These are phyloP conservation scores for Riparia riparia DNA, from an alignment of 2,113 vertebrate genomes.

Conservation along the genomic window DNA sequence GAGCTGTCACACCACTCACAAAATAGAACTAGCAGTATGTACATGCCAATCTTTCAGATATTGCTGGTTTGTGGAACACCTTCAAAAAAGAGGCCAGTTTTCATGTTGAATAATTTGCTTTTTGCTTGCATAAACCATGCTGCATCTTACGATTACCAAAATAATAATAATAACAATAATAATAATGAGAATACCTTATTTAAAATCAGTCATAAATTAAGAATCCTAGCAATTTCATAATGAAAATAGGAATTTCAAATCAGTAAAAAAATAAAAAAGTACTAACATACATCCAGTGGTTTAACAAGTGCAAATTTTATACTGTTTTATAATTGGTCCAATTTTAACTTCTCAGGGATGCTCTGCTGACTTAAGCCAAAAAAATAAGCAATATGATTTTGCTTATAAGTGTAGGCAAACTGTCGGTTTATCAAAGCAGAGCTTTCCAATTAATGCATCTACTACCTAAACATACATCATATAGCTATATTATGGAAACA, in stretches of 20 bases:
- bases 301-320: constrained; percentile 87
- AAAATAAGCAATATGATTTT: constrained; percentile 75
- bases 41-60: constrained; percentile 57
- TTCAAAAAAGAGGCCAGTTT: constrained; percentile 66
- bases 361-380: constrained; percentile 75
- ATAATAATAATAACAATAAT: constrained; percentile 26
- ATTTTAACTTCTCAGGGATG: constrained; percentile 75
- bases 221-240: constrained; percentile 86
- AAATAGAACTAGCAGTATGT: constrained; percentile 66
- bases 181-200: constrained; percentile 71
- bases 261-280: constrained; percentile 64
- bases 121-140: constrained; percentile 82
- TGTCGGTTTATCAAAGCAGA: constrained; percentile 91
- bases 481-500: constrained; percentile 87
- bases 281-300: constrained; percentile 79
- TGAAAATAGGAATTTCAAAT: constrained; percentile 77
- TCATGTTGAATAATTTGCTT: constrained; percentile 70
- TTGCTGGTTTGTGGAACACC: constrained; percentile 66
- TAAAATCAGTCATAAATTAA: constrained; percentile 88
- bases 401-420: constrained; percentile 83
- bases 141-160: constrained; percentile 82
- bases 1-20: constrained; percentile 49
- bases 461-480: constrained; percentile 89
- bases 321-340: constrained; percentile 85
- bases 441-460: constrained; percentile 86